Percentiles rank a stretch among this genome's conserved stretches.
These are phyloP conservation scores for Gryon sp. DNA, from an alignment of 1,140 invertebrate genomes.

Conservation along the genomic window DNA sequence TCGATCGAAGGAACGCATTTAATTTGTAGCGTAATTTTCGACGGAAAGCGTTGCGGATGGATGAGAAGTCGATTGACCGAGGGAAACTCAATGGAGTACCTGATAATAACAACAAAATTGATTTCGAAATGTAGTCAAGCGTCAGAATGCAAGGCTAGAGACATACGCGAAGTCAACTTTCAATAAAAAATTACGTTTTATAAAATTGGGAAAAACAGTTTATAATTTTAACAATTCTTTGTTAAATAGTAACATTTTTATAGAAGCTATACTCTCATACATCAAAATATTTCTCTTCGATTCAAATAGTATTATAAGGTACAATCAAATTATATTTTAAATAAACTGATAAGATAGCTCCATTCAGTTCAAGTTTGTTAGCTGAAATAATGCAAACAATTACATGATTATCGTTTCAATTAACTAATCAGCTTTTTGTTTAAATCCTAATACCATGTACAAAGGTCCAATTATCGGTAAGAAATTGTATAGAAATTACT, in stretches of 20 bases:
- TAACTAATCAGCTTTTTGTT: conserved; percentile 2
- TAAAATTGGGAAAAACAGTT: conserved; percentile 65
- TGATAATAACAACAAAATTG: conserved; percentile 61
- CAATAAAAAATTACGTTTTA: conserved; percentile 21
- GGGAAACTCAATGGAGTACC: conserved; percentile 47
- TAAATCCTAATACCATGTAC: conserved; percentile 15
- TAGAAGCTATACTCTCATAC: too few species aligned
- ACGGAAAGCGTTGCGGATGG: conserved; percentile 22
- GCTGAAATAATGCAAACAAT: conserved; percentile 9
- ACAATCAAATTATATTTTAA: too few species aligned
- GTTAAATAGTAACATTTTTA: too few species aligned
- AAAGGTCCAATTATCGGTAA: conserved; percentile 3
- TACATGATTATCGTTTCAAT: neutral
- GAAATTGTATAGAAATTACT: neutral
- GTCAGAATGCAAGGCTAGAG: neutral
- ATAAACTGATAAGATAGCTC: conserved; percentile 1
- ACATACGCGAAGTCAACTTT: conserved; percentile 13
- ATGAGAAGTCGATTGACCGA: conserved; percentile 54
- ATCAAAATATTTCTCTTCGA: conserved; percentile 63
- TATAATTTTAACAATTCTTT: too few species aligned
- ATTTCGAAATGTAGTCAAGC: conserved; percentile 45
- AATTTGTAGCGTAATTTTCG: conserved; percentile 60
- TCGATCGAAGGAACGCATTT: conserved; percentile 52
- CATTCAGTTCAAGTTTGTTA: neutral
- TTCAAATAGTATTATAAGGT: too few species aligned